phyloP scores from a whole-genome alignment of 2,797 vertebrate species.

The Pantherophis alleghaniensis region DNA sequence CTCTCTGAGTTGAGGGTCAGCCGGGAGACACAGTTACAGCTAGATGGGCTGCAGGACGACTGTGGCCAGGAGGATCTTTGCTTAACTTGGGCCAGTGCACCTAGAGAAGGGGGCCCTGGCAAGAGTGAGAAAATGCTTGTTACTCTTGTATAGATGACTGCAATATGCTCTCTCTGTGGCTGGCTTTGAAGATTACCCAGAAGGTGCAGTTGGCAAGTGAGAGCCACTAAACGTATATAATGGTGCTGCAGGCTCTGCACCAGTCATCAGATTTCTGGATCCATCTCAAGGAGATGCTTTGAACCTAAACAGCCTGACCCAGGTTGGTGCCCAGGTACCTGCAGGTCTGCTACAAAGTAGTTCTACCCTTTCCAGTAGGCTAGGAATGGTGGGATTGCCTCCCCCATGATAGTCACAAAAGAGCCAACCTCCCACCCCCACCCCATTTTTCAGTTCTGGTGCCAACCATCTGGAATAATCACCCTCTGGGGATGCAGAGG shows the following conservation, averaged over 20 bases:
- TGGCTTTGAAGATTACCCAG: background rate
- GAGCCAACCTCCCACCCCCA: background rate
- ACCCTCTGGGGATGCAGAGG: background rate
- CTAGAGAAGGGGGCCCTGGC: background rate
- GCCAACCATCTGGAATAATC: background rate
- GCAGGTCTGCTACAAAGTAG: background rate
- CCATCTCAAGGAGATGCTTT: background rate
- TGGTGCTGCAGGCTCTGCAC: background rate
- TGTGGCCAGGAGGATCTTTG: background rate
- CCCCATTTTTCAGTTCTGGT: background rate
- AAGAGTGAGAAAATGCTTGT: background rate
- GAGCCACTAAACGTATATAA: background rate
- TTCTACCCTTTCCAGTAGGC: background rate
- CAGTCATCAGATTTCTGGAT: background rate
- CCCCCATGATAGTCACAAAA: background rate
- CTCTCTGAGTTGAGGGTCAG: background rate
- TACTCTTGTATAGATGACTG: background rate
- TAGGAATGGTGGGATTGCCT: background rate
- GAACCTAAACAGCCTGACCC: background rate
- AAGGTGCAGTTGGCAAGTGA: background rate
- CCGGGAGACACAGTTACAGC: background rate
- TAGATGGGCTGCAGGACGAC: background rate
- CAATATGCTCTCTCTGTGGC: background rate
- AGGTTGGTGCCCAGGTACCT: background rate
- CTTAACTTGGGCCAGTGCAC: background rate